Base-by-base conservation (phyloP, 2,888 invertebrate species). In the Erebia epiphron region DNA sequence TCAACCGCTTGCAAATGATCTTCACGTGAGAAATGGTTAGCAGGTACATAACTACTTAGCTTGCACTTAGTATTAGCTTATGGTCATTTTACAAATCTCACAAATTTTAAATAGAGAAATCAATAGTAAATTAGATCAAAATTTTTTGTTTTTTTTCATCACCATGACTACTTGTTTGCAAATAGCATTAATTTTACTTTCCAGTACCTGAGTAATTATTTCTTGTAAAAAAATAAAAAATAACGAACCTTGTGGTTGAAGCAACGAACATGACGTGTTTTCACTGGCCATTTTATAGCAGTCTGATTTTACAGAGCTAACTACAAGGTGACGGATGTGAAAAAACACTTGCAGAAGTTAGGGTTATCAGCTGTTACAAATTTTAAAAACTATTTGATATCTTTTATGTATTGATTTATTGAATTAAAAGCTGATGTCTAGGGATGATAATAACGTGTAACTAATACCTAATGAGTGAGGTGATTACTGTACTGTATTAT, bases 241-340 rank as follows among this genome's bases (percentile, higher is more conserved):
- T 54, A 50, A 72, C 71, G 49, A 68, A 77, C 76, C 76, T 75
- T 71, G 69, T 18, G 49, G 65, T 10, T 62, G 75, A 43, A 77
- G 74, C 41, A 76, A 71, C 56, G 75, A 70, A 35, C 35, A 35
- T 35, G 71, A 69, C n/a, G 72, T 70, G 71, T 75, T 75, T 69
- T 73, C 76, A 64, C 61, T 67, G n/a, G 64, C 65, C 74, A 75
- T 74, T 64, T 69, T 70, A 61, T 72, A 18, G 50, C 16, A 9
- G 57, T 67, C 46, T 54, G 60, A 49, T 14, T 54, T 18, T 56
- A 35, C 26, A 43, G 43, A 35, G 2, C 13, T n/a, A n/a, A n/a
- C n/a, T 46, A 0, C 10, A 13, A 21, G 8, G 2, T 46, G 46
- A 46, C 16, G 5, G 41, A 26, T 21, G n/a, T 1, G 57, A 35